A percentile compares a stretch with the other conserved stretches of the same genome.
Conservation (phyloP, 2,888 invertebrate genomes). For the Heliconius erato region DNA sequence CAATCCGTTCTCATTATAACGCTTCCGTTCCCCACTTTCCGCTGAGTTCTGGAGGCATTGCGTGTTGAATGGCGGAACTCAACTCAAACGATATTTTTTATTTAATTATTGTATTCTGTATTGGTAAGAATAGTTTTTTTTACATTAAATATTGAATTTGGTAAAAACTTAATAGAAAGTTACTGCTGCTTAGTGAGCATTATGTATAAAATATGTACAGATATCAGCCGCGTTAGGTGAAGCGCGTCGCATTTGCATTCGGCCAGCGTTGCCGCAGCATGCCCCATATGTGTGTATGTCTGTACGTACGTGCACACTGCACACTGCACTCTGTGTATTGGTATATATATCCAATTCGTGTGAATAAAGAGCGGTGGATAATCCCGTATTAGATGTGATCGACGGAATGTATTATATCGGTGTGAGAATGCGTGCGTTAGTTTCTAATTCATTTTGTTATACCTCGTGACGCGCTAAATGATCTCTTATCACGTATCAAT, state of each 20-base stretch:
- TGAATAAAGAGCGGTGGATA: constrained; percentile 41
- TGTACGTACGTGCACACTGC: not conserved
- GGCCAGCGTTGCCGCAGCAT: not conserved
- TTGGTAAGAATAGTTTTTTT: no score
- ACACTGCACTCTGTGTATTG: not conserved
- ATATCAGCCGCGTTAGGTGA: constrained; percentile 16
- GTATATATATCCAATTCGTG: constrained; percentile 16
- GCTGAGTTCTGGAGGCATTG: no score
- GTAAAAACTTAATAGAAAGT: constrained; percentile 13
- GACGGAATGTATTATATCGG: constrained; percentile 35
- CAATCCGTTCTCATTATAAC: no score
- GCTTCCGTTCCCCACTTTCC: no score
- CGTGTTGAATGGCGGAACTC: not conserved
- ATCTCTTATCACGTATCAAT: constrained; percentile 5
- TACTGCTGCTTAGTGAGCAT: not conserved
- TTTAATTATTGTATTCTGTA: no score
- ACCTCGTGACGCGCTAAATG: constrained; percentile 49
- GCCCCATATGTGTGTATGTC: not conserved
- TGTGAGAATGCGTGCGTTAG: constrained; percentile 39
- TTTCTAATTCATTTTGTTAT: constrained; percentile 53
- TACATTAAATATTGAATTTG: not conserved
- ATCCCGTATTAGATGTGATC: constrained; percentile 50
- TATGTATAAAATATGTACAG: constrained; percentile 7
- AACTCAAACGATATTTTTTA: no score
- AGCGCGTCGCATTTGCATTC: constrained; percentile 23